A percentile compares a stretch with the other conserved stretches of the same genome.
Evolutionary conservation across 2,888 invertebrate genomes (phyloP).

Genomic region (Craniophora ligustri): DNA sequence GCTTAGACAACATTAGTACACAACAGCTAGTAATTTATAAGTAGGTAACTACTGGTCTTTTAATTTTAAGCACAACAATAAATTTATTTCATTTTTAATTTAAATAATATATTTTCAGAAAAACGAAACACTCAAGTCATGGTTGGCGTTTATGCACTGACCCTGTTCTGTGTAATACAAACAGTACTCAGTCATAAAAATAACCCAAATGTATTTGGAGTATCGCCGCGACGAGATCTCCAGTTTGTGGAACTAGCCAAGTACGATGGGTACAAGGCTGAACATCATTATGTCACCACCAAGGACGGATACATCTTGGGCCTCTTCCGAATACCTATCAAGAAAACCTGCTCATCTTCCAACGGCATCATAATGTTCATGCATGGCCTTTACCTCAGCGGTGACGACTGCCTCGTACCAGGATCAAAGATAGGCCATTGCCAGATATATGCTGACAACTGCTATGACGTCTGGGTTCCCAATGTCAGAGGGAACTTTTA

Average conservation of each 20-base stretch:
- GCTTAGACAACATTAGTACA: too few species aligned
- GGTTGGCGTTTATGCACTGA: slow-evolving; percentile 2
- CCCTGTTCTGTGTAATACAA: slow-evolving; percentile 18
- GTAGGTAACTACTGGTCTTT: too few species aligned
- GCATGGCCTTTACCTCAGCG: slow-evolving; percentile 92
- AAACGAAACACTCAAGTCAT: slow-evolving; percentile 7
- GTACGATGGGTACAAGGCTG: slow-evolving; percentile 53
- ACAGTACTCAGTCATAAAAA: slow-evolving; percentile 2
- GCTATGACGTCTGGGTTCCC: slow-evolving; percentile 92
- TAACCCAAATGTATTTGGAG: slow-evolving; percentile 2
- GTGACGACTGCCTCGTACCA: slow-evolving; percentile 91
- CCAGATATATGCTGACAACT: slow-evolving; percentile 88
- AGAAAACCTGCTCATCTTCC: slow-evolving; percentile 23
- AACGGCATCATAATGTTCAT: slow-evolving; percentile 87
- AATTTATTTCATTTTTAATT: too few species aligned
- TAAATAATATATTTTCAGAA: slow-evolving; percentile 3
- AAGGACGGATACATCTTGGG: slow-evolving; percentile 61
- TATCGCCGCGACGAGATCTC: slow-evolving; percentile 43
- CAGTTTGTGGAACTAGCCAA: slow-evolving; percentile 52
- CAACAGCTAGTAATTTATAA: too few species aligned
- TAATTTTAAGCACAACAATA: too few species aligned
- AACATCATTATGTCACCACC: slow-evolving; percentile 55
- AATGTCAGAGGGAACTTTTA: slow-evolving; percentile 92
- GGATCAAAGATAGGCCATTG: slow-evolving; percentile 88
- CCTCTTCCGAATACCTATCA: slow-evolving; percentile 49